phyloP scores from a whole-genome alignment of 2,888 invertebrate species.

The Folsomia candida region DNA sequence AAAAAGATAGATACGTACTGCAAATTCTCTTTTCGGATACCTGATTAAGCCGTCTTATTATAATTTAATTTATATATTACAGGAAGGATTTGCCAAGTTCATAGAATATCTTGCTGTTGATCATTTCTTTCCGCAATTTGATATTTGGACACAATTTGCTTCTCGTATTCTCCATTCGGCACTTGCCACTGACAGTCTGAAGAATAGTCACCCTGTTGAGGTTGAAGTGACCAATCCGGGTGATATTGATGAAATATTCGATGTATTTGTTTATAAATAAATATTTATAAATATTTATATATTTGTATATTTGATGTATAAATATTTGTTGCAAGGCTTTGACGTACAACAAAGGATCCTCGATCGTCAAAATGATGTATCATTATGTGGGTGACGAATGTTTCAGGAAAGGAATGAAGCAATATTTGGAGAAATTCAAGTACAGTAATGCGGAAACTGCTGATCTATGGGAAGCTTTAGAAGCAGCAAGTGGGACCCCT shows the following conservation, averaged over 20 bases:
- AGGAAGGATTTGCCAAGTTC: slow-evolving; percentile 60
- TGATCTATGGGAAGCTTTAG: slow-evolving; percentile 56
- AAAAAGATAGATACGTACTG: no score
- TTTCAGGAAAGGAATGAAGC: slow-evolving; percentile 54
- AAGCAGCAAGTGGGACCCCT: slow-evolving; percentile 56
- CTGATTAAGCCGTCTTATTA: no score
- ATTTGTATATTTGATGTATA: no score
- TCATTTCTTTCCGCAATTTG: slow-evolving; percentile 59
- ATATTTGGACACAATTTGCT: slow-evolving; percentile 61
- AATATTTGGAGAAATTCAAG: slow-evolving; percentile 54
- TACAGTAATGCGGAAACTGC: slow-evolving; percentile 56
- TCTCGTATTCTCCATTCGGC: slow-evolving; percentile 57
- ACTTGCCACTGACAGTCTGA: slow-evolving; percentile 56
- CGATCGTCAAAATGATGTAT: slow-evolving; percentile 57
- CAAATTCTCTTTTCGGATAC: not conserved
- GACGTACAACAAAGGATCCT: slow-evolving; percentile 52
- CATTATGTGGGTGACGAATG: slow-evolving; percentile 51
- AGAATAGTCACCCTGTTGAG: slow-evolving; percentile 55
- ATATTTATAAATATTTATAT: no score
- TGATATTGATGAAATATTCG: slow-evolving; percentile 53
- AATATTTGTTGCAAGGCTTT: no score
- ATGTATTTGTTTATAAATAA: no score
- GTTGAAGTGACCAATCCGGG: slow-evolving; percentile 51
- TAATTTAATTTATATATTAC: slow-evolving; percentile 6
- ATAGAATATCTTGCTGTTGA: slow-evolving; percentile 61